phyloP scores from a whole-genome alignment of 2,888 invertebrate genomes.

The Hoplodrina blanda region DNA sequence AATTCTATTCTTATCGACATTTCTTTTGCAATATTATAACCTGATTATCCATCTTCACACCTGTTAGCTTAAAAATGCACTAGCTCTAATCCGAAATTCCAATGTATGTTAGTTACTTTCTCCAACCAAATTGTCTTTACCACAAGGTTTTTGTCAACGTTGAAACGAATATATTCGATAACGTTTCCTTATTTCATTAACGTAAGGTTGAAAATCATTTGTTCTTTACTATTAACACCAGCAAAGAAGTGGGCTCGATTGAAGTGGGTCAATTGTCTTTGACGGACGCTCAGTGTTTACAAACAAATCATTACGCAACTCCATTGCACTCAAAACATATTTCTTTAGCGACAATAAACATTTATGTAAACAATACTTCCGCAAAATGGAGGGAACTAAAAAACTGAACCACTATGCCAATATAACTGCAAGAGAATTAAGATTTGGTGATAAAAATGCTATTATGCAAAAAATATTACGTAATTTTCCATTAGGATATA shows the following conservation, averaged over 20 bases:
- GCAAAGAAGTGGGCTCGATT: constrained; percentile 49
- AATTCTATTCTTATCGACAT: not conserved
- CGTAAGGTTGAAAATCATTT: constrained; percentile 45
- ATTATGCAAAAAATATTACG: constrained; percentile 15
- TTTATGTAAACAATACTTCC: constrained; percentile 33
- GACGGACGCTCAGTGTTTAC: constrained; percentile 79
- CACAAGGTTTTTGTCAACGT: constrained; percentile 2
- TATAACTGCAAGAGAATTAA: constrained; percentile 1
- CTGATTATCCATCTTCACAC: constrained; percentile 6
- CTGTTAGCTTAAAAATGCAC: constrained; percentile 4
- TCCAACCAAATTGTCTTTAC: constrained; percentile 23
- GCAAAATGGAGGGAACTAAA: not conserved
- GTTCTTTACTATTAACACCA: constrained; percentile 38
- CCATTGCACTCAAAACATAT: constrained; percentile 67
- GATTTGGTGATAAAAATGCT: constrained; percentile 34
- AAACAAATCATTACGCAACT: constrained; percentile 75
- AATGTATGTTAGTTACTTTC: constrained; percentile 56
- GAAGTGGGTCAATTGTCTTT: constrained; percentile 77
- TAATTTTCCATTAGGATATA: constrained; percentile 8
- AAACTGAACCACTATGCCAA: constrained; percentile 5
- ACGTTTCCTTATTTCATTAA: not conserved
- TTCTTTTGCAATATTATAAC: constrained; percentile 9
- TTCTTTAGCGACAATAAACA: constrained; percentile 8
- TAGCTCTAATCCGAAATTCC: constrained; percentile 12
- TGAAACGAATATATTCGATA: not conserved